Evolutionary conservation across 2,888 invertebrate genomes (phyloP), one percentile per base, ranked within the genome.

Genomic region (Drosophila antonietae): DNA sequence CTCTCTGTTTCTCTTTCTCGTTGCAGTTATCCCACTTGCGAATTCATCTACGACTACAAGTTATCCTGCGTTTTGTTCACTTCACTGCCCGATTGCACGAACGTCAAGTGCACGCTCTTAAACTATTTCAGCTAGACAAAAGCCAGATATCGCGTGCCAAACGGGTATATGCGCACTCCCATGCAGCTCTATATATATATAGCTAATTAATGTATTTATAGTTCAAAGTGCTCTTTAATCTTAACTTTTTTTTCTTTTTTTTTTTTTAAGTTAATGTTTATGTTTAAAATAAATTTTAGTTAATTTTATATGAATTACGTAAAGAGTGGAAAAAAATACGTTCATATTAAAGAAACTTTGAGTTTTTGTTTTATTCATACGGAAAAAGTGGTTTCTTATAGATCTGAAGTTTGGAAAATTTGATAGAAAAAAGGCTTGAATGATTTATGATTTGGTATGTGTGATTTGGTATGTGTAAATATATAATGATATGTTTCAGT

Each of bases 71-170:
- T 92, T 84, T 90, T 92, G 84, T 92, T 92, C 76, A 92, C 92
- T 65, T 92, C 92, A 91, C 92, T 92, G 91, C 92, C 92, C 70
- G 92, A 92, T 80, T 92, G 92, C 74, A 91, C 92, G 75, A 84
- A 83, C 57, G 90, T 92, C 66, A 91, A 91, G 82, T 92, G 92
- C 82, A 92, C 92, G 71, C 90, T 92, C 69, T 74, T 91, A 75
- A 90, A 91, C 68, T 92, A 89, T 81, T 92, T 92, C 68, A 91
- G 76, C 66, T 88, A 88, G 75, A 76, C 61, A 39, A 53, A 23
- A 46, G 59, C 31, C 31, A 15, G 37, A 23, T 53, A 39, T 47
- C 69, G 43, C n/a, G n/a, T 44, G 43, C 57, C 20, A 12, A 6
- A n/a, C 20, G 52, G 47, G 41, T 33, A 28, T 43, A 39, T 51